Evolutionary conservation across 2,888 invertebrate species (phyloP).

Genomic region (Rotaria macrura): DNA sequence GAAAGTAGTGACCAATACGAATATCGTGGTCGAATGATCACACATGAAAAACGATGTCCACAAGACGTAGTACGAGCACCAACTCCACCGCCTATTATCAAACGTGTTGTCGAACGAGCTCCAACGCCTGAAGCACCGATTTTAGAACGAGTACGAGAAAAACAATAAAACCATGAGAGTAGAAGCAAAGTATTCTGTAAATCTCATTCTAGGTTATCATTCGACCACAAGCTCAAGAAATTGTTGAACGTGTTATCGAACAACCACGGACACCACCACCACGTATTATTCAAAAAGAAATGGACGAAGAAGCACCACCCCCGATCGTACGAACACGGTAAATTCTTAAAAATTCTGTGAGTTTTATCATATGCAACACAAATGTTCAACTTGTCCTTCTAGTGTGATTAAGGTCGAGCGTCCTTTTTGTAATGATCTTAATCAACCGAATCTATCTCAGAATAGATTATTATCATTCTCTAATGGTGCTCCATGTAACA

Average conservation of each 20-base stretch:
- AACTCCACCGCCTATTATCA: conserved; percentile 33
- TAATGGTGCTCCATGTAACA: not conserved
- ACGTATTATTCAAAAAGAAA: conserved; percentile 32
- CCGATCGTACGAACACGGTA: conserved; percentile 33
- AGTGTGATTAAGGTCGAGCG: conserved; percentile 31
- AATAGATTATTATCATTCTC: not conserved
- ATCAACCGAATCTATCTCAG: not conserved
- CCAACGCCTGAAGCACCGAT: conserved; percentile 33
- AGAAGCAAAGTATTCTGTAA: too few species aligned
- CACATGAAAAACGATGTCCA: conserved; percentile 20
- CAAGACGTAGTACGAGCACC: conserved; percentile 31
- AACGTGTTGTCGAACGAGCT: conserved; percentile 34
- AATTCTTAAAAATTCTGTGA: not conserved
- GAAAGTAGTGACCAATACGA: not conserved
- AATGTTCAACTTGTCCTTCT: not conserved
- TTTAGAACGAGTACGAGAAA: conserved; percentile 28
- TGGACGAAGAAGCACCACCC: conserved; percentile 32
- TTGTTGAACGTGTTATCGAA: conserved; percentile 34
- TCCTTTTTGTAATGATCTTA: conserved; percentile 8
- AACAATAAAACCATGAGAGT: not conserved
- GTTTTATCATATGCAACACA: not conserved
- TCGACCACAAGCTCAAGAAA: conserved; percentile 32
- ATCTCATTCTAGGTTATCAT: conserved; percentile 22
- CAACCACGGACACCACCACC: conserved; percentile 33
- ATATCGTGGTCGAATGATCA: not conserved